Base-by-base conservation (phyloP, 2,888 invertebrate genomes). In the Eulithis testata region DNA sequence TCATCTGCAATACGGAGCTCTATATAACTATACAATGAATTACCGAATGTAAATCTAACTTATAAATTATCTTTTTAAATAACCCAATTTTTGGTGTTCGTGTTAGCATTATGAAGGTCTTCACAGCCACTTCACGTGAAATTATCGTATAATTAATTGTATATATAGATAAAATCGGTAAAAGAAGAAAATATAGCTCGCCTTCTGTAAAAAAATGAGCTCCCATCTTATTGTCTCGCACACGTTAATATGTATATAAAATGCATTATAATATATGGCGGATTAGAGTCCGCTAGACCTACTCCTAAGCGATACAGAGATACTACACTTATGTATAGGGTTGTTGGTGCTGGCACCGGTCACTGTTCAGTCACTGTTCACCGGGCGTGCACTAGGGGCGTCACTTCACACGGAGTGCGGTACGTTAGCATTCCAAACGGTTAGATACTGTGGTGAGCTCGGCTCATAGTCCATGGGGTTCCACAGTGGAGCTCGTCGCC, bases 171-270 rank as follows among this genome's bases (percentile, higher is more conserved):
- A 77, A 79, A 79, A 77, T 76, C 74, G 70, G 80, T 78, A 81
- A 80, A 77, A 76, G 70, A 80, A 82, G 76, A 75, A 51, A 75
- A 78, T 43, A 80, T 72, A 73, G 74, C 73, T 74, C 75, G 70
- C 75, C 69, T 71, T 73, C 69, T 74, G 74, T 77, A 79, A 77
- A 78, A 52, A 78, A 79, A 81, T 80, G 81, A 84, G 83, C 87
- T 87, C 84, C 86, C 78, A 82, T 83, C 76, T 82, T 91, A 92
- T 91, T 91, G 92, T 92, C 92, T 91, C 92, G 90, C 91, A 90
- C 91, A 84, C 86, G 87, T 77, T 84, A 83, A 68, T 67, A 69
- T 69, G 56, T 67, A 70, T 73, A 73, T 73, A 66, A 80, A 88
- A 88, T 85, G 88, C 85, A 82, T 73, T 77, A 81, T 80, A 81